Conservation (phyloP, 1,140 invertebrate species). For the Halesus radiatus region DNA sequence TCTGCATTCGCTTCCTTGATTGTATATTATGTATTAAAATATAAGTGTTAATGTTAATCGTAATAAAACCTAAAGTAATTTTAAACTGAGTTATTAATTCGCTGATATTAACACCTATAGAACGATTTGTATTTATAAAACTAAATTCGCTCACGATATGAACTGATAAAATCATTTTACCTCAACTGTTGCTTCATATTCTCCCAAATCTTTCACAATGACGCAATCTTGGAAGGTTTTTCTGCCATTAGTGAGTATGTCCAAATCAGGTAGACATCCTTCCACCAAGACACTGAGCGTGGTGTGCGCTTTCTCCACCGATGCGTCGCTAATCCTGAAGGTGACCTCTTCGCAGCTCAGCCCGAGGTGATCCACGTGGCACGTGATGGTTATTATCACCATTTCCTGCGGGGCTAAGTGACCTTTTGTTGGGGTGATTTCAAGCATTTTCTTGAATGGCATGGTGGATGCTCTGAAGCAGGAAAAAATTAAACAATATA, state of each 20-base stretch:
- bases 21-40: no score
- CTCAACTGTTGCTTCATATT: conserved; percentile 6
- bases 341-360: conserved; percentile 9
- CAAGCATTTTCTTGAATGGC: conserved; percentile 23
- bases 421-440: not conserved
- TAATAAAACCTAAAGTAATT: no score
- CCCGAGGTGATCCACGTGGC: not conserved
- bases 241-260: not conserved
- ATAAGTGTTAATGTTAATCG: no score
- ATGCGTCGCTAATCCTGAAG: conserved; percentile 10
- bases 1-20: no score
- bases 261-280: conserved; percentile 18
- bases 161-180: not conserved
- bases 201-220: conserved; percentile 21
- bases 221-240: conserved; percentile 35
- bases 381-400: not conserved
- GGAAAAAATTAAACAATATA: no score
- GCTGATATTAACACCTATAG: no score
- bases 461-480: not conserved
- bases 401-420: not conserved
- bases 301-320: not conserved
- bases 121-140: no score
- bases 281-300: not conserved
- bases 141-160: no score
- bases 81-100: no score